Evolutionary conservation across 1,140 invertebrate species (phyloP).

Genomic region (Forficula auricularia): DNA sequence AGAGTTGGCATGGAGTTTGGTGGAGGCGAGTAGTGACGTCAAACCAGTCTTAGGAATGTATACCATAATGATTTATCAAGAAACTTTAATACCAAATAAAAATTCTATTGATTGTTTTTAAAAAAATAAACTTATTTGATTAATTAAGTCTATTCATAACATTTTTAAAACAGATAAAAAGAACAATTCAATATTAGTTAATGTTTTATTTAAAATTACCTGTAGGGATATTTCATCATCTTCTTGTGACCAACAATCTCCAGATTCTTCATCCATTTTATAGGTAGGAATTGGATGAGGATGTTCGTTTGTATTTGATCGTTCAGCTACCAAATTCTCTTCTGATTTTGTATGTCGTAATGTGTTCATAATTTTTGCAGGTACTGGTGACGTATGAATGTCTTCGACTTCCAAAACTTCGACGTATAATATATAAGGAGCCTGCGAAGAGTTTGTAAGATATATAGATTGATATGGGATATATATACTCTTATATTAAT

Average conservation of each 20-base stretch:
- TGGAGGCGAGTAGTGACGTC: no score
- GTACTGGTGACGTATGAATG: constrained; percentile 59
- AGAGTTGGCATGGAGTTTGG: no score
- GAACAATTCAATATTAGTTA: no score
- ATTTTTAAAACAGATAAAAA: no score
- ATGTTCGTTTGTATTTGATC: constrained; percentile 2
- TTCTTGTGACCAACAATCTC: constrained; percentile 80
- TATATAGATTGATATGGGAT: no score
- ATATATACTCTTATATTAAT: no score
- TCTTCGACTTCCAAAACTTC: constrained; percentile 89
- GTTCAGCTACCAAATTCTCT: constrained; percentile 51
- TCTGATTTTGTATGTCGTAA: constrained; percentile 83
- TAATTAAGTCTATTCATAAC: no score
- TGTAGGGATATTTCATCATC: constrained; percentile 80
- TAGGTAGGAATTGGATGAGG: constrained; percentile 9
- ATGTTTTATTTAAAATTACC: constrained; percentile 31
- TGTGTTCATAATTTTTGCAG: constrained; percentile 58
- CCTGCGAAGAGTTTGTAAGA: constrained; percentile 42
- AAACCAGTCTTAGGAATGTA: no score
- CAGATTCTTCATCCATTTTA: constrained; percentile 29
- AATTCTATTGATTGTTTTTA: no score
- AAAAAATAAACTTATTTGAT: no score
- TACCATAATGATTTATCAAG: no score
- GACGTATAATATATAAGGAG: constrained; percentile 94
- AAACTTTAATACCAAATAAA: no score